phyloP scores from a whole-genome alignment of 1,140 invertebrate species.

The Notospermus geniculatus region DNA sequence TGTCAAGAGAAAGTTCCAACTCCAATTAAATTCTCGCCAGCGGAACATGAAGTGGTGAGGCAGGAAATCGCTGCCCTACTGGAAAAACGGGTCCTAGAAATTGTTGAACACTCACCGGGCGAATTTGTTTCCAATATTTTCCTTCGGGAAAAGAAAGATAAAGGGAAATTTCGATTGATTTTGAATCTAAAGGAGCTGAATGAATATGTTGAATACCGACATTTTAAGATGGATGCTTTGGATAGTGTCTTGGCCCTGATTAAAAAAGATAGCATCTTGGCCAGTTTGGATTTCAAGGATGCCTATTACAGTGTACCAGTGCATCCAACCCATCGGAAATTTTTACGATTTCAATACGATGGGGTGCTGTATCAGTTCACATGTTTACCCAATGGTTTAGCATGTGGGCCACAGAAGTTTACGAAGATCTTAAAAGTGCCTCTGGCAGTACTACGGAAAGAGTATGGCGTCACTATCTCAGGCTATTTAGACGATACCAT shows the following conservation, averaged over 20 bases:
- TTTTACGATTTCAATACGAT: conserved; percentile 21
- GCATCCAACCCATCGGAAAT: conserved; percentile 16
- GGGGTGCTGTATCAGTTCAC: conserved; percentile 20
- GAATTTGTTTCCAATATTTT: no score
- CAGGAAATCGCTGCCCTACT: background rate
- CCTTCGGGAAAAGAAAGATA: conserved; percentile 30
- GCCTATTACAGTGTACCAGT: conserved; percentile 24
- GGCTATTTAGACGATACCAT: conserved; percentile 2
- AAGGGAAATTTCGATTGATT: conserved; percentile 24
- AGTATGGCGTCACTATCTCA: no score
- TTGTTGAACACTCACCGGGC: background rate
- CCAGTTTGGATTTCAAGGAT: conserved; percentile 27
- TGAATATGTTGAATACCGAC: conserved; percentile 25
- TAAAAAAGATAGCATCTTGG: conserved; percentile 23
- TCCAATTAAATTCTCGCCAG: no score
- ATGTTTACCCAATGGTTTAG: conserved; percentile 26
- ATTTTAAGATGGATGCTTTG: conserved; percentile 35
- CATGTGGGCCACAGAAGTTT: conserved; percentile 14
- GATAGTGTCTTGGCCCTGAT: conserved; percentile 21
- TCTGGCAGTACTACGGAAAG: conserved; percentile 9
- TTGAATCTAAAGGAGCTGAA: conserved; percentile 29
- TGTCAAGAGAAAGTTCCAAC: no score
- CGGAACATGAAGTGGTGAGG: no score
- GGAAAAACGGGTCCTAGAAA: conserved; percentile 13
- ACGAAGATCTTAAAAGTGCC: conserved; percentile 19